Evolutionary conservation across 2,888 invertebrate species (phyloP).

Genomic region (Pammene aurita): DNA sequence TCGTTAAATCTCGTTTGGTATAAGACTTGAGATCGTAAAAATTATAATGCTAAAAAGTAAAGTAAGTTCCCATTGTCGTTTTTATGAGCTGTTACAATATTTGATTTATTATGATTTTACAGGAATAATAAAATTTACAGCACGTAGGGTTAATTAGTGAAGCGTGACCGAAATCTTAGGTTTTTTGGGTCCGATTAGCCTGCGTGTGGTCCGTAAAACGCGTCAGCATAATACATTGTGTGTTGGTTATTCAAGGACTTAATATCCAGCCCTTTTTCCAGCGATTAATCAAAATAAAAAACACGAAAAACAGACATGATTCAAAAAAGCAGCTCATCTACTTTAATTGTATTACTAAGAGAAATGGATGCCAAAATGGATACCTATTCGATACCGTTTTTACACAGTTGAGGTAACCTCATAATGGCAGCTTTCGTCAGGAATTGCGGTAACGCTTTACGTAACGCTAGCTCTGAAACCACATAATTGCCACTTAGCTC

Average conservation of each 20-base stretch:
- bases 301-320: neutral
- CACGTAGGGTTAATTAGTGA: constrained; percentile 38
- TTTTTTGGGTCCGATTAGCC: constrained; percentile 55
- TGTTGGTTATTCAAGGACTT: constrained; percentile 5
- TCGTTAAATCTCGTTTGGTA: constrained; percentile 64
- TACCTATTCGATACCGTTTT: neutral
- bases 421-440: constrained; percentile 18
- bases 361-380: neutral
- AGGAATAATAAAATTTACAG: constrained; percentile 34
- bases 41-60: constrained; percentile 51
- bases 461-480: constrained; percentile 42
- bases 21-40: constrained; percentile 74
- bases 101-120: constrained; percentile 46
- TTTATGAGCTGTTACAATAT: constrained; percentile 49
- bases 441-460: constrained; percentile 44
- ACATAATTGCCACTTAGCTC: constrained; percentile 47
- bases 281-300: neutral
- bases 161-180: constrained; percentile 44
- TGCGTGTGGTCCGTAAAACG: constrained; percentile 65
- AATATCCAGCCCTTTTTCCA: neutral
- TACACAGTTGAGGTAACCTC: constrained; percentile 16
- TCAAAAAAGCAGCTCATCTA: too few species aligned
- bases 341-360: neutral
- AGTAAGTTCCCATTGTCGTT: constrained; percentile 46
- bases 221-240: constrained; percentile 11